phyloP scores from a whole-genome alignment of 2,888 invertebrate species.

The Hymenopus coronatus region DNA sequence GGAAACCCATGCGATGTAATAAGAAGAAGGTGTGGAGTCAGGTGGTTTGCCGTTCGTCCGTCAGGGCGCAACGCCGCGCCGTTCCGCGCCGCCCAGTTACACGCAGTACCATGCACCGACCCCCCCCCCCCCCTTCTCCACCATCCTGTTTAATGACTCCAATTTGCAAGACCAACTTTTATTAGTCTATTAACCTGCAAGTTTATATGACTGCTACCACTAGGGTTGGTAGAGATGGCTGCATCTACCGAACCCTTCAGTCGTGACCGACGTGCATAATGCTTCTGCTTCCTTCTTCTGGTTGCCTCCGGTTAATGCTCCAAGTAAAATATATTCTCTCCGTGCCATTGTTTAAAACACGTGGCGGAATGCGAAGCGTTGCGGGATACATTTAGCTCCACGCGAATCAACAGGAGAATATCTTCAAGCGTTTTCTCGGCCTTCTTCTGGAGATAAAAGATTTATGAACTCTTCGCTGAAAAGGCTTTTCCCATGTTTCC shows the following conservation, averaged over 20 bases:
- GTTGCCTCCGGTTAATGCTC: not conserved
- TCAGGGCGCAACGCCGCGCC: not conserved
- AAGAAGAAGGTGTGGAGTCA: not conserved
- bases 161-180: slow-evolving; percentile 33
- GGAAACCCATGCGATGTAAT: not conserved
- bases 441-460: not conserved
- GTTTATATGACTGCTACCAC: slow-evolving; percentile 25
- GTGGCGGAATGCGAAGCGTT: not conserved
- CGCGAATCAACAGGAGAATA: not conserved
- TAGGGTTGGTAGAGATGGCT: not conserved
- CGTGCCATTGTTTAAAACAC: not conserved
- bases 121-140: not conserved
- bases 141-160: slow-evolving; percentile 30
- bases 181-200: slow-evolving; percentile 32
- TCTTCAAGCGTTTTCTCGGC: not conserved
- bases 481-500: not conserved
- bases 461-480: not conserved
- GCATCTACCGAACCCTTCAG: not conserved
- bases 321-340: not conserved
- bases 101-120: not conserved
- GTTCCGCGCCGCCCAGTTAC: not conserved
- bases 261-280: slow-evolving; percentile 26
- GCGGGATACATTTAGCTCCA: not conserved
- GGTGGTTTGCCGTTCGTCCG: not conserved
- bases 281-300: not conserved